These are phyloP conservation scores for Fabriciana adippe DNA, from an alignment of 2,888 invertebrate species.

Conservation along the genomic window DNA sequence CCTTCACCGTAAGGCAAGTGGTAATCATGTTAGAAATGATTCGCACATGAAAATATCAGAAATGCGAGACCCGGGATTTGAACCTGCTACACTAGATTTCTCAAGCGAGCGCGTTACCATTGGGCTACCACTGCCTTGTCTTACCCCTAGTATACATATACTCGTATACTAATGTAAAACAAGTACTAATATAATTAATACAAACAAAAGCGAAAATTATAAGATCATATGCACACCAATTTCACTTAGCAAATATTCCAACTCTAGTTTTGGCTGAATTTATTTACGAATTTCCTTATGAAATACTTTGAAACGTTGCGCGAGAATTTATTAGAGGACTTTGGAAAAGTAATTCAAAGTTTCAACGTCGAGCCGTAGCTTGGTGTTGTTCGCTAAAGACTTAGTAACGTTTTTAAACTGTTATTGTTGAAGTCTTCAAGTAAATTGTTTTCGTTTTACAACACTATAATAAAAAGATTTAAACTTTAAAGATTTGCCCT, in stretches of 20 bases:
- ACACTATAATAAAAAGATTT: slow-evolving; percentile 28
- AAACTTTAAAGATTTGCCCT: slow-evolving; percentile 8
- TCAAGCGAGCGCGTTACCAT: no score
- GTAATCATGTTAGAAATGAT: no score
- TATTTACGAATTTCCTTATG: slow-evolving; percentile 61
- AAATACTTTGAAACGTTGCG: slow-evolving; percentile 64
- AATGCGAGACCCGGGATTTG: no score
- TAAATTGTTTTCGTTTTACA: slow-evolving; percentile 36
- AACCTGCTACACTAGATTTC: no score
- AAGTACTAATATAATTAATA: not conserved
- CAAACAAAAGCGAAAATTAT: not conserved
- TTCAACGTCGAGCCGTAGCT: slow-evolving; percentile 45
- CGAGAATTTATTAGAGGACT: slow-evolving; percentile 65
- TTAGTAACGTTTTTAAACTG: slow-evolving; percentile 43
- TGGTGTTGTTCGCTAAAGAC: slow-evolving; percentile 40
- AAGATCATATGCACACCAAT: not conserved
- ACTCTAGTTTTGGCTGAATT: slow-evolving; percentile 33
- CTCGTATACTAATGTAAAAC: no score
- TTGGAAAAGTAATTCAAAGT: slow-evolving; percentile 58
- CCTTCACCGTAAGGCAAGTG: no score
- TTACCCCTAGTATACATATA: no score
- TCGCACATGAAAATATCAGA: no score
- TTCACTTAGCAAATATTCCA: slow-evolving; percentile 16
- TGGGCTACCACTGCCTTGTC: no score
- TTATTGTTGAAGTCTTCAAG: slow-evolving; percentile 36